phyloP scores from a whole-genome alignment of 2,113 vertebrate species.

The Indicator maculatus region DNA sequence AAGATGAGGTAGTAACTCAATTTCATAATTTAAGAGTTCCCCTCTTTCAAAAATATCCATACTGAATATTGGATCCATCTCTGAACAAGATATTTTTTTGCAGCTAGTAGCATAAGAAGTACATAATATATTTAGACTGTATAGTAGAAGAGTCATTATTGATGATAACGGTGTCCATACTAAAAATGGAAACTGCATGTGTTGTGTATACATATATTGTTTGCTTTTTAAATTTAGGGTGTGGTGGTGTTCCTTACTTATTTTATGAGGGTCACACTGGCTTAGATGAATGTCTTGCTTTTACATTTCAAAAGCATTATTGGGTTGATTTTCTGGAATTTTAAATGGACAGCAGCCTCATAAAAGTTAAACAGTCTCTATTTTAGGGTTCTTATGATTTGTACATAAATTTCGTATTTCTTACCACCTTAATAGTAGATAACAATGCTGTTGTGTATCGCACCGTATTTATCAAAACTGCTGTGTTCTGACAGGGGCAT shows the following conservation, averaged over 20 bases:
- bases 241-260: not conserved
- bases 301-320: not conserved
- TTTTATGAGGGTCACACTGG: not conserved
- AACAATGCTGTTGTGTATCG: not conserved
- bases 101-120: not conserved
- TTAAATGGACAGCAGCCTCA: not conserved
- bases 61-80: not conserved
- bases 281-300: not conserved
- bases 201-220: not conserved
- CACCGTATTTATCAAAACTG: not conserved
- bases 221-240: not conserved
- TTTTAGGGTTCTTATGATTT: not conserved
- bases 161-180: not conserved
- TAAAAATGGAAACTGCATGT: not conserved
- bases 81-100: not conserved
- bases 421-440: not conserved
- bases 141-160: not conserved
- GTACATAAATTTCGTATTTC: not conserved
- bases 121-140: not conserved
- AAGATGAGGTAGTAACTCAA: conserved; percentile 87
- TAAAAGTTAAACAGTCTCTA: not conserved
- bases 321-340: not conserved
- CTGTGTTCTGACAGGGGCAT: not conserved
- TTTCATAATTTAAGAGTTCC: not conserved
- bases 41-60: not conserved